A percentile compares a stretch with the other conserved stretches of the same genome.
phyloP scores from a whole-genome alignment of 2,113 vertebrate species.

The Pavo muticus region DNA sequence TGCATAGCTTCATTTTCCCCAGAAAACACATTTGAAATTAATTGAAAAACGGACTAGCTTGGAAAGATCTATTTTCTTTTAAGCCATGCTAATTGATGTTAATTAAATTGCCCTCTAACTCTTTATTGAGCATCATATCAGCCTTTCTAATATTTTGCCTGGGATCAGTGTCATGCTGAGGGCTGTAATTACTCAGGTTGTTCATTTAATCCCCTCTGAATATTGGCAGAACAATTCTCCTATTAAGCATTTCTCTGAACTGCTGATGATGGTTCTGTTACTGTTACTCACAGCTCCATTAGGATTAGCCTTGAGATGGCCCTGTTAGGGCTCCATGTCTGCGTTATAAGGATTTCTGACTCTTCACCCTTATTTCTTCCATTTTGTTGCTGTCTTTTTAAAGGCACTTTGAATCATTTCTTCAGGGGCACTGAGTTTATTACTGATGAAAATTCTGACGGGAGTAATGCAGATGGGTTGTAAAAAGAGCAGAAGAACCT shows the following conservation, averaged over 20 bases:
- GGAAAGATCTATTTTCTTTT: constrained; percentile 62
- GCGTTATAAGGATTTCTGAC: not conserved
- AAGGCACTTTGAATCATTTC: not conserved
- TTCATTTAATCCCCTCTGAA: constrained; percentile 50
- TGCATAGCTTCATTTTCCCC: constrained; percentile 3
- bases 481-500: not conserved
- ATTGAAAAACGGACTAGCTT: constrained; percentile 53
- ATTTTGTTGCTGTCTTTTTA: not conserved
- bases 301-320: not conserved
- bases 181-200: constrained; percentile 49
- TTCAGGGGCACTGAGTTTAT: fast-evolving
- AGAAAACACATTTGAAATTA: constrained; percentile 44
- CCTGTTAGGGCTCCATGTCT: not conserved
- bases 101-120: constrained; percentile 60
- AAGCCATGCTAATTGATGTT: constrained; percentile 58
- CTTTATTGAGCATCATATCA: constrained; percentile 48
- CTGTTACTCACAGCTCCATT: not conserved
- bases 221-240: constrained; percentile 35
- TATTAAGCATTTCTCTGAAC: not conserved
- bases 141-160: constrained; percentile 44
- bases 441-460: not conserved
- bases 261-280: not conserved
- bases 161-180: constrained; percentile 29
- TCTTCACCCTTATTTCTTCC: not conserved
- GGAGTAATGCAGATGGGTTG: not conserved